phyloP scores from a whole-genome alignment of 2,113 vertebrate genomes.

The Syrrhaptes paradoxus region DNA sequence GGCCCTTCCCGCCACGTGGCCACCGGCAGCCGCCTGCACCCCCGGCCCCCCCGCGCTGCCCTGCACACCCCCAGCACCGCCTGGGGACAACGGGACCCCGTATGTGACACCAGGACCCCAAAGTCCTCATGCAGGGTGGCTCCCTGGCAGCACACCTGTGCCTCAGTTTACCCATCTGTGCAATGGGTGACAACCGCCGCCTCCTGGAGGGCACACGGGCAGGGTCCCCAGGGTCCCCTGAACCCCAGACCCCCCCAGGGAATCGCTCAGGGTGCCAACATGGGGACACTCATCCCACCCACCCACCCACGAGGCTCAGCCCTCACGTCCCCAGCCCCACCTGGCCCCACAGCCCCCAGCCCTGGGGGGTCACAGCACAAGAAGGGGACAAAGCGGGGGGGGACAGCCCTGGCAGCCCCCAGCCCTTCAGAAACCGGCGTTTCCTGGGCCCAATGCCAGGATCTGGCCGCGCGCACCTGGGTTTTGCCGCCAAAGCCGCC shows the following conservation, averaged over 20 bases:
- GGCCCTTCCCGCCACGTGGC: not conserved
- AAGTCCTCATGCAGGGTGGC: fast-evolving
- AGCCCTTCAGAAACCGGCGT: fast-evolving
- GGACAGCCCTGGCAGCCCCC: not conserved
- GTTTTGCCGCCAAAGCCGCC: not conserved
- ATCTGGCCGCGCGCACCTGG: fast-evolving
- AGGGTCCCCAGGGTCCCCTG: not conserved
- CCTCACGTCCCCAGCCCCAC: fast-evolving
- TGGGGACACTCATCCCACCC: not conserved
- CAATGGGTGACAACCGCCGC: fast-evolving
- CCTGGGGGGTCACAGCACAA: not conserved
- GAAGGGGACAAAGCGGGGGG: not conserved
- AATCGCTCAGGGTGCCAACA: not conserved
- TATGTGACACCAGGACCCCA: not conserved
- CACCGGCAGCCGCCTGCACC: fast-evolving
- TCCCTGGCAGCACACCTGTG: not conserved
- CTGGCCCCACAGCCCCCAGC: fast-evolving
- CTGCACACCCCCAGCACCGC: fast-evolving
- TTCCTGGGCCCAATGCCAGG: not conserved
- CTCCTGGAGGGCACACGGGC: too few relatives aligned
- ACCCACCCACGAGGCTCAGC: not conserved
- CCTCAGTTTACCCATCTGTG: not conserved
- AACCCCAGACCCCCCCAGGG: fast-evolving
- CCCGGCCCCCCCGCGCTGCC: not conserved
- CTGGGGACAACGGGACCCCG: fast-evolving